Conservation (phyloP, 2,113 vertebrate species). For the Rhea pennata region DNA sequence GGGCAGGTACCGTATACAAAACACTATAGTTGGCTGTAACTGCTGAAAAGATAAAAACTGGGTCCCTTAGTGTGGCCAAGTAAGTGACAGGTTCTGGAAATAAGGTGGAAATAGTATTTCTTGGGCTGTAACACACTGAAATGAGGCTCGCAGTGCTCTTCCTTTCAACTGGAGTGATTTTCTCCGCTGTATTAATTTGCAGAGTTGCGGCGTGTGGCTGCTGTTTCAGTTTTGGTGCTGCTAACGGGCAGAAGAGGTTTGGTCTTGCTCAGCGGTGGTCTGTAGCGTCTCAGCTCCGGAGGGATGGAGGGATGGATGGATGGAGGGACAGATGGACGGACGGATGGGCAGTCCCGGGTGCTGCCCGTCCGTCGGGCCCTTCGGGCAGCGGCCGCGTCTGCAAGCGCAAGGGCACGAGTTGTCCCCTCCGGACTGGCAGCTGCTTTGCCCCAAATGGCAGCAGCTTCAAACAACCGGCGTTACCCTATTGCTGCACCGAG, state of each 20-base stretch:
- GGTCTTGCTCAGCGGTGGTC: no score
- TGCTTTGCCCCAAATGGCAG: not conserved
- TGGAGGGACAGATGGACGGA: no score
- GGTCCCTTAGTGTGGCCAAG: not conserved
- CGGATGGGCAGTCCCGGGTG: no score
- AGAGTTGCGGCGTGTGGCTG: not conserved
- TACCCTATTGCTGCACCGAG: slow-evolving; percentile 1
- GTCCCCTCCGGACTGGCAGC: not conserved
- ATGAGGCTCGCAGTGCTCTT: not conserved
- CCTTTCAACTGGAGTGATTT: not conserved
- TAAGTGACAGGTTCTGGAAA: not conserved
- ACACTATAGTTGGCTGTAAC: not conserved
- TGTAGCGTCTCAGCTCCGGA: no score
- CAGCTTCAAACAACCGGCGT: accelerated
- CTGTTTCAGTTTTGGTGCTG: not conserved
- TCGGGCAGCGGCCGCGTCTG: not conserved
- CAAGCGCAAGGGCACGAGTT: accelerated
- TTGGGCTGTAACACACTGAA: not conserved
- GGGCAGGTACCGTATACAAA: not conserved
- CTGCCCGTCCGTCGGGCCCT: accelerated
- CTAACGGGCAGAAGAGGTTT: no score
- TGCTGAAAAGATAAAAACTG: not conserved
- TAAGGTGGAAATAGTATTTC: not conserved
- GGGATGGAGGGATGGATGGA: no score
- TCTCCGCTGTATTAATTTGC: accelerated